Conservation (phyloP, 2,888 invertebrate genomes). For the Tryphoninae sp. region DNA sequence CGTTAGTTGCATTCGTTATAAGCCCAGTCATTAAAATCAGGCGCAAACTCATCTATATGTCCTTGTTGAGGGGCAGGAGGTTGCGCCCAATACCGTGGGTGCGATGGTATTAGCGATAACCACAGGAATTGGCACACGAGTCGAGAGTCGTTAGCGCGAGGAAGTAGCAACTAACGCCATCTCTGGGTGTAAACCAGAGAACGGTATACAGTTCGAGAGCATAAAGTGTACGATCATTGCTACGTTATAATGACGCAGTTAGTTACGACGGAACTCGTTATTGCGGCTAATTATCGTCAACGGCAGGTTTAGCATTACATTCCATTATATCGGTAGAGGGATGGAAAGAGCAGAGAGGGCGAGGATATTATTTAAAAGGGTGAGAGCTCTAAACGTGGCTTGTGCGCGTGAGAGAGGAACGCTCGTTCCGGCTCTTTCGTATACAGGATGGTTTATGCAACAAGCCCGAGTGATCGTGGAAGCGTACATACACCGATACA, state of each 20-base stretch:
- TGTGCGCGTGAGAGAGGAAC: slow-evolving; percentile 34
- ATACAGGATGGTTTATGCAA: slow-evolving; percentile 10
- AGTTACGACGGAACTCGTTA: slow-evolving; percentile 63
- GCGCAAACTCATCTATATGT: slow-evolving; percentile 18
- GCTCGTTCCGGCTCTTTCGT: slow-evolving; percentile 26
- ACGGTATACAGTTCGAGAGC: slow-evolving; percentile 33
- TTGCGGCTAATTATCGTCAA: slow-evolving; percentile 65
- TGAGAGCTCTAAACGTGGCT: not conserved
- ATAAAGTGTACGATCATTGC: slow-evolving; percentile 59
- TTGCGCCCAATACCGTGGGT: slow-evolving; percentile 14
- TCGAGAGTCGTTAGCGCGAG: slow-evolving; percentile 26
- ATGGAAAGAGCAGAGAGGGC: not conserved
- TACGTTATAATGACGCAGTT: slow-evolving; percentile 63
- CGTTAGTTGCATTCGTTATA: slow-evolving; percentile 9
- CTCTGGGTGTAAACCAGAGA: slow-evolving; percentile 31
- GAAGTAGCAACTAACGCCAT: slow-evolving; percentile 6
- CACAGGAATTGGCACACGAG: slow-evolving; percentile 26
- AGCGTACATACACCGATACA: slow-evolving; percentile 12
- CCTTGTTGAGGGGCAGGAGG: not conserved
- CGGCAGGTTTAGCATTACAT: slow-evolving; percentile 57
- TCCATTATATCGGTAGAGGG: slow-evolving; percentile 41
- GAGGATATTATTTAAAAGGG: slow-evolving; percentile 53
- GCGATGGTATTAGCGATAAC: slow-evolving; percentile 39
- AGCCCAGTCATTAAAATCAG: slow-evolving; percentile 20
- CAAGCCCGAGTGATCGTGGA: not conserved